phyloP scores from a whole-genome alignment of 2,888 invertebrate genomes.

The Rugalucina vietnamica region DNA sequence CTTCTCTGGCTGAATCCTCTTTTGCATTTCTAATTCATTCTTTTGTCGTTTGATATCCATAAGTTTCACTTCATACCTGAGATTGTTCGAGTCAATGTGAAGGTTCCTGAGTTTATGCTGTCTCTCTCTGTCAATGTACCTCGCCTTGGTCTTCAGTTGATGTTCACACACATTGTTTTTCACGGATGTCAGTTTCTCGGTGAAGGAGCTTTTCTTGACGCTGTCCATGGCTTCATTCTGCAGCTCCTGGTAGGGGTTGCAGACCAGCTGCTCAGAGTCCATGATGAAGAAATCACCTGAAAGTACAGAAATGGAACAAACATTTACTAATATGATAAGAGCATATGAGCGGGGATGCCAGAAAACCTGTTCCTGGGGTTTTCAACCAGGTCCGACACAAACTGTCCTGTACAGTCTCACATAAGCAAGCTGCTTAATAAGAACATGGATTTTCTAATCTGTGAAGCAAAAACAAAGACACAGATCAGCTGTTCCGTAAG shows the following conservation, averaged over 20 bases:
- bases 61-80: slow-evolving; percentile 78
- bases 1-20: slow-evolving; percentile 71
- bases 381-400: no score
- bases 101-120: slow-evolving; percentile 68
- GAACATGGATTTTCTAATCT: no score
- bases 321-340: no score
- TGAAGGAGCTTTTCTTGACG: slow-evolving; percentile 70
- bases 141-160: slow-evolving; percentile 65
- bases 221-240: slow-evolving; percentile 70
- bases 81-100: slow-evolving; percentile 70
- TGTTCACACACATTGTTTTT: slow-evolving; percentile 80
- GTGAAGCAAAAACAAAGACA: no score
- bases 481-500: no score
- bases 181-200: slow-evolving; percentile 77
- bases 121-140: slow-evolving; percentile 70
- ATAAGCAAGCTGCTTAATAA: no score
- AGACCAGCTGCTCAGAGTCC: slow-evolving; percentile 78
- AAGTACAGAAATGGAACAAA: slow-evolving; percentile 49
- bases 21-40: slow-evolving; percentile 73
- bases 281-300: slow-evolving; percentile 81
- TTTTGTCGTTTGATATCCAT: slow-evolving; percentile 76
- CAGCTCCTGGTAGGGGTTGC: slow-evolving; percentile 75
- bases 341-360: no score
- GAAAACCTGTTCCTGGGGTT: no score
- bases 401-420: no score